phyloP scores from a whole-genome alignment of 2,113 vertebrate species.

The Ramphastos sulfuratus region DNA sequence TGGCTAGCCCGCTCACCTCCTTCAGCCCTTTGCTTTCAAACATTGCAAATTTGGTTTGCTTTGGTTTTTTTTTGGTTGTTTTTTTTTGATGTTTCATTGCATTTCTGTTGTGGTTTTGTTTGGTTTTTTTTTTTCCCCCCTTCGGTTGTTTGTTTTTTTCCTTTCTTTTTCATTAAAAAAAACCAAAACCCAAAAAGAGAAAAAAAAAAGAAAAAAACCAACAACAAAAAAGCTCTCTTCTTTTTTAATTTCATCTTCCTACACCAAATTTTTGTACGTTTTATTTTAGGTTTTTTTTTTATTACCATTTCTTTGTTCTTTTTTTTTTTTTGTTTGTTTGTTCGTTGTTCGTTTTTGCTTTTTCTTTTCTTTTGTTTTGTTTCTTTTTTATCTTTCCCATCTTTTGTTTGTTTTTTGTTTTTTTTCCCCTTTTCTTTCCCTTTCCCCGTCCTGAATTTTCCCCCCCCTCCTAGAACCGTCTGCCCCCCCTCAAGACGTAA shows the following conservation, averaged over 20 bases:
- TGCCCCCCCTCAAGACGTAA: constrained; percentile 97
- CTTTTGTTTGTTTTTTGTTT: constrained; percentile 81
- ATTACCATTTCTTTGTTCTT: constrained; percentile 83
- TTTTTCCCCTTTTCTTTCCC: constrained; percentile 43
- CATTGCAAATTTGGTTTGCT: neutral
- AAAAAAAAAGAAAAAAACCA: neutral
- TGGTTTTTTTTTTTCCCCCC: neutral
- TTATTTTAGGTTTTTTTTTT: constrained; percentile 85
- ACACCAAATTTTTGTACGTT: constrained; percentile 74
- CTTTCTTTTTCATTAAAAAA: neutral
- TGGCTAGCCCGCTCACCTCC: constrained; percentile 58
- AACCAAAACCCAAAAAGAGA: neutral
- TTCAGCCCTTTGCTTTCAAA: constrained; percentile 29
- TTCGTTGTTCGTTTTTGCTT: constrained; percentile 33
- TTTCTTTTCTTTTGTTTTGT: neutral
- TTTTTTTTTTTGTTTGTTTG: constrained; percentile 80
- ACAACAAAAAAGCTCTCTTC: constrained; percentile 23
- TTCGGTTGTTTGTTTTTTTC: neutral
- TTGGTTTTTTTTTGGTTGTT: neutral
- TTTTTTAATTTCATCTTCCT: constrained; percentile 69
- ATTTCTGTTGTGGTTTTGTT: constrained; percentile 26
- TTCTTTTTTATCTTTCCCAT: constrained; percentile 89
- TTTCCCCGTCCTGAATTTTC: constrained; percentile 54
- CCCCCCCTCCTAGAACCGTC: constrained; percentile 93
- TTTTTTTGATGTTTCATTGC: neutral